phyloP scores from a whole-genome alignment of 2,888 invertebrate genomes.

The Pterostichus niger region DNA sequence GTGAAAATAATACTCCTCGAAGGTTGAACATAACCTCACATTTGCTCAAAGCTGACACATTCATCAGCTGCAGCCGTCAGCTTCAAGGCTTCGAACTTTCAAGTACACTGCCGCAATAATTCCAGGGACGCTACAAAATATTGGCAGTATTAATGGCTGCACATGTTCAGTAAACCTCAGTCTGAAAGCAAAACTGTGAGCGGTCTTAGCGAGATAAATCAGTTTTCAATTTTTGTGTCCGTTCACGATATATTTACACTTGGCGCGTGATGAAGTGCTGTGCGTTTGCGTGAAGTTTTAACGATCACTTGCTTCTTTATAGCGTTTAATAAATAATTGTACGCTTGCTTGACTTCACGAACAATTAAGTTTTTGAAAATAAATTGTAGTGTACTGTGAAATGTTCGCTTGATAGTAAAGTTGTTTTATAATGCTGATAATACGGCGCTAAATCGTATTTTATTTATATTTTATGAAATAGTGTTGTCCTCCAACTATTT shows the following conservation, averaged over 20 bases:
- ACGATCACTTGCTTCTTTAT: constrained; percentile 24
- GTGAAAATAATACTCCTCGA: neutral
- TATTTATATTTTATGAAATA: constrained; percentile 17
- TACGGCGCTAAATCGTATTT: constrained; percentile 2
- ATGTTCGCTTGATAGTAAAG: constrained; percentile 3
- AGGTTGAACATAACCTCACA: neutral
- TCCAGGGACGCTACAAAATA: constrained; percentile 23
- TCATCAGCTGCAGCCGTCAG: neutral
- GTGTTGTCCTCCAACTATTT: neutral
- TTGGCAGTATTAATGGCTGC: constrained; percentile 34
- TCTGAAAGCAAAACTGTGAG: constrained; percentile 29
- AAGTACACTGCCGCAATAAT: constrained; percentile 22
- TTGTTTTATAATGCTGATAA: constrained; percentile 12
- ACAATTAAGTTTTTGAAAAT: constrained; percentile 21
- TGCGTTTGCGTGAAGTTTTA: constrained; percentile 27
- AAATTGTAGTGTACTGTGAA: constrained; percentile 6
- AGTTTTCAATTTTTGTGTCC: constrained; percentile 33
- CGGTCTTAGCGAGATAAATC: constrained; percentile 23
- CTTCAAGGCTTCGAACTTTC: constrained; percentile 3
- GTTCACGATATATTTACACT: constrained; percentile 38
- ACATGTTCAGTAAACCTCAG: constrained; percentile 13
- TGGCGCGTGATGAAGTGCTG: constrained; percentile 18
- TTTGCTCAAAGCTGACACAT: constrained; percentile 17
- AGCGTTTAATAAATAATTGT: constrained; percentile 32
- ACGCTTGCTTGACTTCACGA: constrained; percentile 22